Base-by-base conservation (phyloP, 2,888 invertebrate species). In the Agonopterix subpropinquella region DNA sequence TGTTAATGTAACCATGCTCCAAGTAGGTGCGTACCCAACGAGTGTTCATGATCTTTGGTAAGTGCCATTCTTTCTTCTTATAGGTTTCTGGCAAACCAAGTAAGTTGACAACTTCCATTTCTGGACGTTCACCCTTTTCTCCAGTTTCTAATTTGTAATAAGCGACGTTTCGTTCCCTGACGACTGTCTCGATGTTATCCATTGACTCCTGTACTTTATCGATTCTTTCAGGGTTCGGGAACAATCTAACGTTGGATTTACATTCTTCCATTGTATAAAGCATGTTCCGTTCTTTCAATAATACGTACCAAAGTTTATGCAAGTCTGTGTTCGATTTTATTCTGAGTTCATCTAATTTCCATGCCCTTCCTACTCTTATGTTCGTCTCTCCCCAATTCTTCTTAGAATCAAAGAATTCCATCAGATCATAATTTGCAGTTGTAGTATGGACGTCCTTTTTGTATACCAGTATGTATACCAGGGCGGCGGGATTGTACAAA, bases 271-370 rank as follows among this genome's bases (percentile, higher is more conserved):
- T 98, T 1, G 99, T 98, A 55, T 96, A 80, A 11, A 99, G 88
- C 98, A 99, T 98, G 77, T 99, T 99, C 48, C 94, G 91, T 82
- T 99, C 99, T 85, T 99, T 99, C 47, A 98, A 81, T 50, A 99
- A 85, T 11, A 92, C 70, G 68, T 90, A 98, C 99, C 99, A 99
- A 52, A 99, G 84, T 86, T 99, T 98, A 76, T 99, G 99, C 50
- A 99, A 90, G 80, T 99, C 99, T 46, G 92, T 89, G 74, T 98
- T 99, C 44, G 97, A 97, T 81, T 99, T 99, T 45, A 98, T 91
- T 66, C 99, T 90, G 13, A 99, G 85, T 78, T 99, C 99, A 56
- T 98, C 98, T 49, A 89, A 77, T 53, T 87, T 93, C 98, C 98
- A 99, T 4, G 95, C 91, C 61, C 98, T 90, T 2, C 98, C 98